Evolutionary conservation across 2,888 invertebrate species (phyloP).

Genomic region (Scaptomyza caliginosa): DNA sequence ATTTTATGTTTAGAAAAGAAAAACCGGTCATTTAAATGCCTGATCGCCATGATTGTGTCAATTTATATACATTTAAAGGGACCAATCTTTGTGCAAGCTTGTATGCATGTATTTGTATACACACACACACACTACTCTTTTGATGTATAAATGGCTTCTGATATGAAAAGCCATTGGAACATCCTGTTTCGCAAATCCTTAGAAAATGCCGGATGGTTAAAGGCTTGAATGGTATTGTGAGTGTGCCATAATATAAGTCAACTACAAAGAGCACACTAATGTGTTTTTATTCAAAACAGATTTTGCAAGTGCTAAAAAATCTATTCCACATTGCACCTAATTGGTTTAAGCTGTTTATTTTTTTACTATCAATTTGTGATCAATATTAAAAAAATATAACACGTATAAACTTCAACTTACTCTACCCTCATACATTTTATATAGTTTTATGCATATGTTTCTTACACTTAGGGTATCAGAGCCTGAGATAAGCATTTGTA

Average conservation of each 20-base stretch:
- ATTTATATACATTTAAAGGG: not conserved
- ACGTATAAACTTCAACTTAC: too few relatives aligned
- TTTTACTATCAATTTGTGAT: too few relatives aligned
- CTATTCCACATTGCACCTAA: not conserved
- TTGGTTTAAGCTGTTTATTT: not conserved
- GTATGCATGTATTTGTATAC: conserved; percentile 1
- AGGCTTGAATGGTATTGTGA: conserved; percentile 51
- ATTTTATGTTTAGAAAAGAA: too few relatives aligned
- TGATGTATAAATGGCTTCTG: conserved; percentile 50
- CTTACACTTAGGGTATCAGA: too few relatives aligned
- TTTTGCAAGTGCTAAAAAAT: conserved; percentile 30
- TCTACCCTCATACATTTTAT: too few relatives aligned
- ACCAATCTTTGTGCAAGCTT: not conserved
- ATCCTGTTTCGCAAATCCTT: conserved; percentile 71
- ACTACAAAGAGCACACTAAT: conserved; percentile 39
- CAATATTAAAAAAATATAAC: too few relatives aligned
- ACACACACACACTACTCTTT: too few relatives aligned
- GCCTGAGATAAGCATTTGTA: too few relatives aligned
- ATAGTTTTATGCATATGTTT: too few relatives aligned
- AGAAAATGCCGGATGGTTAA: conserved; percentile 61
- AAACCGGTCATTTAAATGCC: too few relatives aligned
- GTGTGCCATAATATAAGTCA: conserved; percentile 16
- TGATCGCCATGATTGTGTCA: too few relatives aligned
- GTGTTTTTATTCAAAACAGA: conserved; percentile 44
- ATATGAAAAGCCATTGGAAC: conserved; percentile 77